Percentiles rank a stretch among this genome's conserved stretches.
phyloP scores from a whole-genome alignment of 2,113 vertebrate species.

The Nothoprocta pentlandii region DNA sequence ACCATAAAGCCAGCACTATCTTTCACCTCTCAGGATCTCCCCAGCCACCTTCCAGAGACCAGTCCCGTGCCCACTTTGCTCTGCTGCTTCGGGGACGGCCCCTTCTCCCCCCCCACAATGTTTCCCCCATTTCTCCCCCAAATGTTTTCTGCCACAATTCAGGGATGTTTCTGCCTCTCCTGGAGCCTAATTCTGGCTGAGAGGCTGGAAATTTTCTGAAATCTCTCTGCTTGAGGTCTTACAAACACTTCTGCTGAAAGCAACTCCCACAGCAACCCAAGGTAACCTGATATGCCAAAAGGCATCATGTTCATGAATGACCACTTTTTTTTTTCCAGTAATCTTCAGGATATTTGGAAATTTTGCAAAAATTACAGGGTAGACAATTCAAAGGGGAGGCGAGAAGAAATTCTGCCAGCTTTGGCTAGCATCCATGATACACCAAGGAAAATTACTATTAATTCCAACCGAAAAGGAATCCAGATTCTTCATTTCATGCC shows the following conservation, averaged over 20 bases:
- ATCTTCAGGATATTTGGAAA: background rate
- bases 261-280: background rate
- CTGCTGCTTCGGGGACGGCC: background rate
- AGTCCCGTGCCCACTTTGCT: background rate
- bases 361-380: background rate
- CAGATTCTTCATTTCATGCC: background rate
- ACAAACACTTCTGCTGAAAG: background rate
- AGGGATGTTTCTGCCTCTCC: background rate
- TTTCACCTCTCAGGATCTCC: background rate
- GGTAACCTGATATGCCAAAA: background rate
- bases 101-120: background rate
- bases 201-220: background rate
- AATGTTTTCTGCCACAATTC: background rate
- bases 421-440: background rate
- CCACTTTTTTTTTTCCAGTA: background rate
- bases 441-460: background rate
- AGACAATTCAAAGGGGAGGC: background rate
- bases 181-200: background rate
- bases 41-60: background rate
- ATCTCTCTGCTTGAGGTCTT: background rate
- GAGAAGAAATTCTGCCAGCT: conserved; percentile 1
- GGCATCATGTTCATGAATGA: background rate
- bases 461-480: background rate
- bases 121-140: too few relatives aligned
- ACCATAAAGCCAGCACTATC: background rate